Evolutionary conservation across 2,113 vertebrate genomes (phyloP), one percentile per base, ranked within the genome.

Genomic region (Tragelaphus imberbis): DNA sequence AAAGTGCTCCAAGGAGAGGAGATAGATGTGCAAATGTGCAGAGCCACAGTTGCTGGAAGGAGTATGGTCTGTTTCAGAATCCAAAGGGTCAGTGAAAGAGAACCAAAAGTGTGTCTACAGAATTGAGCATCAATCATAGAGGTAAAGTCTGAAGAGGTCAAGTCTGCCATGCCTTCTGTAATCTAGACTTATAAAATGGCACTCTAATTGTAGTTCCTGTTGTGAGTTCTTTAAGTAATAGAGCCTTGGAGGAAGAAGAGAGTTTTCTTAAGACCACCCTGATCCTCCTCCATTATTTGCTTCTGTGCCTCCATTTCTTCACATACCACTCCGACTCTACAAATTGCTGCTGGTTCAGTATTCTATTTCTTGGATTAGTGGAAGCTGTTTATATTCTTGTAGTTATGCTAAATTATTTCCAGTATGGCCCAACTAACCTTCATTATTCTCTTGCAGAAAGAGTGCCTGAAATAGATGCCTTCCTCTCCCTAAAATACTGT

Each of bases 271-370:
- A 61, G 5, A 82, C 5, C 17, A n/a, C 4, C 10, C 11, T 59
- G 85, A 87, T 63, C 6, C 10, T 44, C 2, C 63, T 53, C 19
- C 8, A 25, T 68, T 44, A 28, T 36, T 91, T 87, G 12, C 36
- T 51, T 65, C 17, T 80, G 23, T 33, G 4, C 4, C 10, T 90
- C 33, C 33, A 81, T 93, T 49, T 58, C 16, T 6, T 4, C 49
- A 75, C 6, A 27, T 7, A 36, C 5, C 4, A 63, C 0, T 0
- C 30, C 2, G 1, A 44, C 44, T 47, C 21, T 65, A 71, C 23
- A 92, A 84, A 80, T 1, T 81, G 8, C 21, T 80, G 3, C 12
- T 90, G 21, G 13, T 53, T 93, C 25, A 17, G 30, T 61, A 68
- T 82, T 44, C 23, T 75, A 55, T 36, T 95, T 91, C 28, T 25